Base-by-base conservation (phyloP, 2,113 vertebrate species). In the Cettia cetti region DNA sequence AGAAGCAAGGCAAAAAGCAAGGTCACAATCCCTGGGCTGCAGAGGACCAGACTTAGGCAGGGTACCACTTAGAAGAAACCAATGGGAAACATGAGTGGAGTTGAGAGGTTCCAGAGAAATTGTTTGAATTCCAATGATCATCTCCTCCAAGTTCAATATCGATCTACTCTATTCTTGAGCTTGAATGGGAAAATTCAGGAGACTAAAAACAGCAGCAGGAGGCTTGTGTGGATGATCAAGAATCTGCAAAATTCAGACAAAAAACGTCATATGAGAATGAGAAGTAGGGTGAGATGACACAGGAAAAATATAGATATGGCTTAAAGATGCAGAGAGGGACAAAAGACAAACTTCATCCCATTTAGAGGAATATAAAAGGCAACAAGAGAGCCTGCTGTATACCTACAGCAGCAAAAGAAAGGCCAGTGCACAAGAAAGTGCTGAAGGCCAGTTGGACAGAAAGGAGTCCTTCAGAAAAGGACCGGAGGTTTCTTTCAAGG, bases 111-210 rank as follows among this genome's bases (percentile, higher is more conserved):
- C 15, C 61, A 30, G 7, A 81, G 15, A 82, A 56, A 40, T 16
- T 0, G 13, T 15, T 84, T 1, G 1, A 13, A 49, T 88, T 75
- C 28, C 6, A 76, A 6, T 49, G 0, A 61, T 53, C 1, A 4
- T 30, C 2, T 81, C 6, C 9, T 76, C 30, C 15, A 86, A 60
- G 10, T 8, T 65, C n/a, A 63, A 16, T 18, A 52, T 57, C 2
- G 1, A 14, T 15, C 15, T 42, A 8, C 11, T 69, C 9, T 9
- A 12, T n/a, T 77, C 30, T 64, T 84, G 22, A 81, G 4, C 10
- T 71, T 80, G 31, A 64, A 83, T 33, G 9, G 14, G 31, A 21
- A 81, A 81, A 54, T 49, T 59, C 20, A 72, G 17, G 26, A 42
- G n/a, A 89, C 31, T 17, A 52, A n/a, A 13, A 78, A 63, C 37